Percentiles rank a stretch among this genome's conserved stretches.
Conservation (phyloP, 2,797 vertebrate genomes). For the Ataeniobius toweri region DNA sequence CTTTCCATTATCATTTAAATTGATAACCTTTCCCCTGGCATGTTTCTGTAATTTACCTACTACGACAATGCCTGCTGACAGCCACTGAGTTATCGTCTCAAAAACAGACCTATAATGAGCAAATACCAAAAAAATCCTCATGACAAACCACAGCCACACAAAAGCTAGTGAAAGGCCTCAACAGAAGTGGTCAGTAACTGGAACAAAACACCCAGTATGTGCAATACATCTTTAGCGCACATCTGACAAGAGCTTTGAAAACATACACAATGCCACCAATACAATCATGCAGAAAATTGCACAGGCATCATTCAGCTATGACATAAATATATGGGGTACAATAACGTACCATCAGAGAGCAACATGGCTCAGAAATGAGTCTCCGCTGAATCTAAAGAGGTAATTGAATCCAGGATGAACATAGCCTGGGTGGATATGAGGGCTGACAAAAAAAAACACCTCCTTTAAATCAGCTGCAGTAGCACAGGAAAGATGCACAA, state of each 20-base stretch:
- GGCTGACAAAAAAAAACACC: conserved; percentile 41
- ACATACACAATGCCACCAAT: conserved; percentile 57
- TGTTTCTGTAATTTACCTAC: conserved; percentile 35
- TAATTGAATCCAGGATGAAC: conserved; percentile 73
- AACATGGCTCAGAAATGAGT: conserved; percentile 58
- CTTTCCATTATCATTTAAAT: conserved; percentile 41
- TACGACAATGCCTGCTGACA: conserved; percentile 6
- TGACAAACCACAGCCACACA: conserved; percentile 48
- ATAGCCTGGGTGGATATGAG: conserved; percentile 50
- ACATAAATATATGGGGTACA: conserved; percentile 71
- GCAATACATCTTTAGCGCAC: conserved; percentile 57
- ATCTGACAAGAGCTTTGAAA: conserved; percentile 71
- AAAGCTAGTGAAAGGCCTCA: conserved; percentile 55
- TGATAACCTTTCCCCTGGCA: conserved; percentile 32
- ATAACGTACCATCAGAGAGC: conserved; percentile 57
- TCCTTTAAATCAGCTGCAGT: conserved; percentile 38
- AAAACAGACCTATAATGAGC: conserved; percentile 7
- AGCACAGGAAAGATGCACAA: conserved; percentile 20
- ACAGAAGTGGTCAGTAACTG: conserved; percentile 53
- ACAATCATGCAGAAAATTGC: conserved; percentile 80
- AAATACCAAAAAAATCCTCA: conserved; percentile 8
- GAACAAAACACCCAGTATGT: conserved; percentile 47
- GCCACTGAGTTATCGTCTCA: conserved; percentile 24
- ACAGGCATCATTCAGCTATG: conserved; percentile 77
- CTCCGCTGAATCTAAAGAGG: conserved; percentile 61